Evolutionary conservation across 1,140 invertebrate genomes (phyloP).

Genomic region (Palaemon carinicauda): DNA sequence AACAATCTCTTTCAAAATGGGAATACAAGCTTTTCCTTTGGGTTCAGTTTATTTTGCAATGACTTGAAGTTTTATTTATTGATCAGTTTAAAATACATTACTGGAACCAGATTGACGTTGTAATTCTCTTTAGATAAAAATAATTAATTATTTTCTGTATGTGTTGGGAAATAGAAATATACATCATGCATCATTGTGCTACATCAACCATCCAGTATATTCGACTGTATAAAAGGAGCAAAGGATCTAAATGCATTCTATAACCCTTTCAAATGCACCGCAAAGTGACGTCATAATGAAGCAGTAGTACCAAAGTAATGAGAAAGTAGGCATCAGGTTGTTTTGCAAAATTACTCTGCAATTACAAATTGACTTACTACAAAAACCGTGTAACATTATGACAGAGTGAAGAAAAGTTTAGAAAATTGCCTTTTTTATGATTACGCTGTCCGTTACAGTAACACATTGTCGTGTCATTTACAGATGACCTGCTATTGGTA

Average conservation of each 20-base stretch:
- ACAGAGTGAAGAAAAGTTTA: too few species aligned
- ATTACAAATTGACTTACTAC: neutral
- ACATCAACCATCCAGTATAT: too few species aligned
- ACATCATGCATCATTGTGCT: too few species aligned
- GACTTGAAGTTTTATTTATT: neutral
- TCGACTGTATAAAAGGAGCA: too few species aligned
- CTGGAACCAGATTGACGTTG: constrained; percentile 45
- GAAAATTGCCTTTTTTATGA: too few species aligned
- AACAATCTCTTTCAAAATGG: too few species aligned
- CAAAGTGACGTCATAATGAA: constrained; percentile 15
- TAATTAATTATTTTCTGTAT: too few species aligned
- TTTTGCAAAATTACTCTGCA: neutral
- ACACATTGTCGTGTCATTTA: too few species aligned
- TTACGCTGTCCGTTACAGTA: too few species aligned
- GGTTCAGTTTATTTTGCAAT: neutral
- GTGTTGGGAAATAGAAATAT: too few species aligned
- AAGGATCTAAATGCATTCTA: neutral
- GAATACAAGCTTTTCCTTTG: neutral
- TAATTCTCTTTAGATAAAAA: constrained; percentile 5
- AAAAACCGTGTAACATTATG: neutral
- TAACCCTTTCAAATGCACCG: constrained; percentile 19
- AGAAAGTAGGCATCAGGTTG: neutral
- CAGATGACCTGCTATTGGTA: too few species aligned
- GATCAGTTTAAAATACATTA: neutral
- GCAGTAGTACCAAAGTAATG: neutral